Conservation (phyloP, 2,888 invertebrate genomes). For the Cremastobaeus sp. region DNA sequence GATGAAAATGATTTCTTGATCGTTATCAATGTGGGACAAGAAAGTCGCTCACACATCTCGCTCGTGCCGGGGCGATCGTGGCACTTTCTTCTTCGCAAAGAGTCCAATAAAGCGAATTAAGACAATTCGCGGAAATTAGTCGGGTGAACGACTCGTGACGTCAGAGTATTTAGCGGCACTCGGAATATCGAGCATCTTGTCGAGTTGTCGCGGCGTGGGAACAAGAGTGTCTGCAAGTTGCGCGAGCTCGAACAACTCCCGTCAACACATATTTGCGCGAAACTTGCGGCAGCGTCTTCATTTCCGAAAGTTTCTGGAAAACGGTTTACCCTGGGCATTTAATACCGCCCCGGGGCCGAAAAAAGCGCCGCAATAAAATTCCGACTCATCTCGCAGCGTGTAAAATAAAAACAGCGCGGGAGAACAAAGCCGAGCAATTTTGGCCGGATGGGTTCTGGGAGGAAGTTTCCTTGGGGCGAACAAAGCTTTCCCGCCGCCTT, state of each 20-base stretch:
- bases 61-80: conserved; percentile 17
- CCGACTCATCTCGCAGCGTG: not conserved
- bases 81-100: conserved; percentile 57
- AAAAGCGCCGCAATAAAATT: conserved; percentile 21
- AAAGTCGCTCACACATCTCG: conserved; percentile 26
- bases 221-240: not conserved
- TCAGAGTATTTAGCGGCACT: conserved; percentile 8
- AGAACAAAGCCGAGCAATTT: conserved; percentile 36
- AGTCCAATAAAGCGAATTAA: conserved; percentile 51
- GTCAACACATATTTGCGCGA: too few relatives aligned
- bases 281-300: too few relatives aligned
- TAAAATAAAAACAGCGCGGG: conserved; percentile 9
- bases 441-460: conserved; percentile 21
- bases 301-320: too few relatives aligned
- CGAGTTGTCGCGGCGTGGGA: too few relatives aligned
- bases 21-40: conserved; percentile 50
- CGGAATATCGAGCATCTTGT: too few relatives aligned
- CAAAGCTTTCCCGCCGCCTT: conserved; percentile 35
- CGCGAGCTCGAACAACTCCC: too few relatives aligned
- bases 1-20: conserved; percentile 49
- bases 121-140: conserved; percentile 47
- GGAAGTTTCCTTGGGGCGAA: conserved; percentile 30
- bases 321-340: too few relatives aligned
- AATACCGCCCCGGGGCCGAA: not conserved
- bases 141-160: conserved; percentile 43